Percentiles rank a stretch among this genome's conserved stretches.
Evolutionary conservation across 2,888 invertebrate species (phyloP).

Genomic region (Diplazon laetatorius): DNA sequence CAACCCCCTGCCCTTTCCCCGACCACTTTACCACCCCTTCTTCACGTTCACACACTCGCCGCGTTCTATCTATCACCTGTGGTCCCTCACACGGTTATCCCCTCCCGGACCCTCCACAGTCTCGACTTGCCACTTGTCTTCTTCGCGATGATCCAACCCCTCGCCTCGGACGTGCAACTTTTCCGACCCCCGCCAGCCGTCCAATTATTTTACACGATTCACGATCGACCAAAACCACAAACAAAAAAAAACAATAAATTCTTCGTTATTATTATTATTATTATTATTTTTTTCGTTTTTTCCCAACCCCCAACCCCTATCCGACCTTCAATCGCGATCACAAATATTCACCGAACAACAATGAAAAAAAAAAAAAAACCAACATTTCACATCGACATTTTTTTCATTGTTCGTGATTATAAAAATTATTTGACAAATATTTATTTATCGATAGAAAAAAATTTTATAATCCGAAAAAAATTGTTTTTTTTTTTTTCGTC

Average conservation of each 20-base stretch:
- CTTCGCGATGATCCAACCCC: slow-evolving; percentile 27
- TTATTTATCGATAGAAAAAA: too few species aligned
- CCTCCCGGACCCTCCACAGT: slow-evolving; percentile 1
- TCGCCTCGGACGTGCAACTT: slow-evolving; percentile 27
- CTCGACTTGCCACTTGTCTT: slow-evolving; percentile 43
- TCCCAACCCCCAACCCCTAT: too few species aligned
- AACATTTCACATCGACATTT: too few species aligned
- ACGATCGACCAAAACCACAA: not conserved
- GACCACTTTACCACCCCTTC: slow-evolving; percentile 36
- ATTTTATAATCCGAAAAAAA: too few species aligned
- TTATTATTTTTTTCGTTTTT: too few species aligned
- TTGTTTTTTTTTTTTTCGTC: too few species aligned
- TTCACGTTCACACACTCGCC: slow-evolving; percentile 8
- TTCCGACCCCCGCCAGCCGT: not conserved
- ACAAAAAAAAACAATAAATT: not conserved
- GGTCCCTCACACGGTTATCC: slow-evolving; percentile 6
- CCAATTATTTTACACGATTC: not conserved
- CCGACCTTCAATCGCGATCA: slow-evolving; percentile 8
- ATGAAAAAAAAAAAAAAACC: too few species aligned
- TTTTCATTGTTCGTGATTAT: too few species aligned
- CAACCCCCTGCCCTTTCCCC: slow-evolving; percentile 57
- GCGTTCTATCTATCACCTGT: slow-evolving; percentile 32
- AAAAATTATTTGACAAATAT: not conserved
- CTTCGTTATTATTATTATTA: too few species aligned
- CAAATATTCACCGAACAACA: too few species aligned